Evolutionary conservation across 2,888 invertebrate species (phyloP).

Genomic region (Tromatobia lineatoria): DNA sequence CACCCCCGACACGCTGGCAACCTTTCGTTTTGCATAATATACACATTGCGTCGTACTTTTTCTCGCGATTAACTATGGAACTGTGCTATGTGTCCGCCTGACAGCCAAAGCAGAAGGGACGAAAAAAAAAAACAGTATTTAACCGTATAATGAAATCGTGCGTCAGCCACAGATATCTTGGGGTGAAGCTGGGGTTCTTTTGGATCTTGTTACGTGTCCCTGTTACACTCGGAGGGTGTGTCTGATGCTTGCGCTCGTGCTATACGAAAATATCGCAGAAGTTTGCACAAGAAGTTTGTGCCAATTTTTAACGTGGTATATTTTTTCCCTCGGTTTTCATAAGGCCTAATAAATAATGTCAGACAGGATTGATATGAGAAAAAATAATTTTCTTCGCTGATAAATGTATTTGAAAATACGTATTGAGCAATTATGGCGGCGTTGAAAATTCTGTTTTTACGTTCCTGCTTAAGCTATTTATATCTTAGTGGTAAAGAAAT

Average conservation of each 20-base stretch:
- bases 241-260: neutral
- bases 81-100: slow-evolving; percentile 40
- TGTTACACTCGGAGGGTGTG: slow-evolving; percentile 14
- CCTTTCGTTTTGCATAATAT: slow-evolving; percentile 78
- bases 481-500: no score
- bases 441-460: neutral
- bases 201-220: slow-evolving; percentile 34
- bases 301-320: neutral
- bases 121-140: slow-evolving; percentile 68
- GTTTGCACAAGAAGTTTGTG: slow-evolving; percentile 10
- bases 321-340: neutral
- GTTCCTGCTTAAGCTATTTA: no score
- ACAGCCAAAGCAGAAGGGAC: slow-evolving; percentile 42
- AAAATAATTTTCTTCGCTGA: neutral
- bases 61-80: slow-evolving; percentile 20
- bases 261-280: neutral
- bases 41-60: slow-evolving; percentile 71
- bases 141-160: slow-evolving; percentile 72
- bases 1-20: slow-evolving; percentile 61
- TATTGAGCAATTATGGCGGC: neutral
- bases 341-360: neutral
- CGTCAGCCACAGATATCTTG: slow-evolving; percentile 60
- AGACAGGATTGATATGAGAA: neutral
- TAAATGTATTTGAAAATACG: neutral
- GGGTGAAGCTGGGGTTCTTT: slow-evolving; percentile 36